These are phyloP conservation scores for Hypena proboscidalis DNA, from an alignment of 2,888 invertebrate species.

Conservation along the genomic window DNA sequence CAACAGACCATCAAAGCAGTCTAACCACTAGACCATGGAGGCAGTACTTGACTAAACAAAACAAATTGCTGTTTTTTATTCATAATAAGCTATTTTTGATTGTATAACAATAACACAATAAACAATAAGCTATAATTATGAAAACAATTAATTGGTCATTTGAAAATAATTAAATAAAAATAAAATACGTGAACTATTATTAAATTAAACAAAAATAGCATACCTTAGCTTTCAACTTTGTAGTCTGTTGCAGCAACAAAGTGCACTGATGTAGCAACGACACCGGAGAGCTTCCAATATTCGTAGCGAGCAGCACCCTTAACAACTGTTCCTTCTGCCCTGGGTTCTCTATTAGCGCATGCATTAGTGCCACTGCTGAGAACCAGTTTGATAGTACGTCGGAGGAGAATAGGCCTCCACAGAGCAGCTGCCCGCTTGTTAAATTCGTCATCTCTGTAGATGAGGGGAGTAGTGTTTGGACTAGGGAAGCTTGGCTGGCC, in stretches of 20 bases:
- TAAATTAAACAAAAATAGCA: too few relatives aligned
- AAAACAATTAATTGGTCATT: too few relatives aligned
- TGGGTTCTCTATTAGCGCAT: slow-evolving; percentile 94
- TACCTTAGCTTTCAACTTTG: slow-evolving; percentile 91
- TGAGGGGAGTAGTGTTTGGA: slow-evolving; percentile 96
- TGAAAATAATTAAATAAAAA: too few relatives aligned
- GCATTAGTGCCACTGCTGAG: slow-evolving; percentile 95
- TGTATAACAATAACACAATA: too few relatives aligned
- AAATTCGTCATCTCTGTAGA: slow-evolving; percentile 89
- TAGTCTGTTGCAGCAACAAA: slow-evolving; percentile 92
- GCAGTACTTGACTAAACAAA: too few relatives aligned
- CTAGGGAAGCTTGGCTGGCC: slow-evolving; percentile 93
- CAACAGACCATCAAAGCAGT: too few relatives aligned
- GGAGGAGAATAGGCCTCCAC: slow-evolving; percentile 95
- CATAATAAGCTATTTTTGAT: too few relatives aligned
- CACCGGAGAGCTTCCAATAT: slow-evolving; percentile 93
- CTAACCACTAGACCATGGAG: too few relatives aligned
- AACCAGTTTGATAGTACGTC: slow-evolving; percentile 98
- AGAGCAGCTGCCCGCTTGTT: slow-evolving; percentile 95
- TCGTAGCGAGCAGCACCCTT: slow-evolving; percentile 95
- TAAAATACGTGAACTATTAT: too few relatives aligned
- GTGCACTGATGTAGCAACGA: slow-evolving; percentile 96
- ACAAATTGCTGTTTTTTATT: too few relatives aligned
- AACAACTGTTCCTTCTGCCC: slow-evolving; percentile 95
- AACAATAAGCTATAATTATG: too few relatives aligned